A percentile compares a stretch with the other conserved stretches of the same genome.
Conservation (phyloP, 2,113 vertebrate genomes). For the Oxyura jamaicensis region DNA sequence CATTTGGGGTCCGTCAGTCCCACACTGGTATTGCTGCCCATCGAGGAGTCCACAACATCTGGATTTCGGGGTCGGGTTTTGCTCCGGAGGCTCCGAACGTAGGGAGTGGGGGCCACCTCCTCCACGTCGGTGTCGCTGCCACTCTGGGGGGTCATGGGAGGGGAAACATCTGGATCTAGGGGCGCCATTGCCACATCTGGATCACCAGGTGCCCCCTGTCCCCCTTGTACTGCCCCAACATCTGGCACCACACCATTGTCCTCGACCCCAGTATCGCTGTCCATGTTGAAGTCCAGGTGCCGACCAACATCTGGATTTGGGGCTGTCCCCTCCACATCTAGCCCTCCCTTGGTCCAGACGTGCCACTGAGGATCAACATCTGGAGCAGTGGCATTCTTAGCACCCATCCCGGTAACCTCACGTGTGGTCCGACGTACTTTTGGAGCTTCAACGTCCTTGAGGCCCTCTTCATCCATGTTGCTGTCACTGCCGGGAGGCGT, state of each 20-base stretch:
- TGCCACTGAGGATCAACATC: neutral
- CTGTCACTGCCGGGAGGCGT: neutral
- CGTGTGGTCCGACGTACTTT: fast-evolving
- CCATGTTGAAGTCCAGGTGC: too few relatives aligned
- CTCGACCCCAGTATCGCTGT: neutral
- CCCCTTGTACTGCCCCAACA: neutral
- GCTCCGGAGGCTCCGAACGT: neutral
- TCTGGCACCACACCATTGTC: fast-evolving
- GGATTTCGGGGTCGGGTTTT: neutral
- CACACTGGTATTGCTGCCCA: fast-evolving
- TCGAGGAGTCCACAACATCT: neutral
- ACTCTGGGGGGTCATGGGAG: fast-evolving
- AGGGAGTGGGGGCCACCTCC: neutral
- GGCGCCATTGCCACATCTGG: fast-evolving
- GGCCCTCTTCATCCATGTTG: neutral
- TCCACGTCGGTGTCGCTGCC: neutral
- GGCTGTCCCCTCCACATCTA: neutral
- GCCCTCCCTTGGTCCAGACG: fast-evolving
- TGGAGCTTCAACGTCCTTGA: fast-evolving
- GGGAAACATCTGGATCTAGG: neutral
- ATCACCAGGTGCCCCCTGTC: fast-evolving
- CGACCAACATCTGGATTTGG: neutral
- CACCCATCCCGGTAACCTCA: fast-evolving
- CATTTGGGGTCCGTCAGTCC: fast-evolving
- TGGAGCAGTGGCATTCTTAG: neutral